Base-by-base conservation (phyloP, 2,113 vertebrate species). In the Cygnus atratus region DNA sequence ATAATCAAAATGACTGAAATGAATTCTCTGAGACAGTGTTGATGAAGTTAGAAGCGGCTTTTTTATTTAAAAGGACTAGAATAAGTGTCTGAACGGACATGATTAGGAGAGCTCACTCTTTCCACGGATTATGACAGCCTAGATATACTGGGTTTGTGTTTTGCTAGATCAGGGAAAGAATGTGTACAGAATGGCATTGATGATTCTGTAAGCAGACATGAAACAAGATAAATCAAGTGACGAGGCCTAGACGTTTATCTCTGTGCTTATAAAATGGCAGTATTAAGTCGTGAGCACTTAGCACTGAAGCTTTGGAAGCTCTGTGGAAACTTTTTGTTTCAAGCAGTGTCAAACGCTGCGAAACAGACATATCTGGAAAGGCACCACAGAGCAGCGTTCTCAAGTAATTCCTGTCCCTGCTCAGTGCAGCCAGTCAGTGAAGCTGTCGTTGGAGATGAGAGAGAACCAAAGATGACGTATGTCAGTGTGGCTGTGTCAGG, bases 351-450 rank as follows among this genome's bases (percentile, higher is more conserved):
- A 43, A 13, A 52, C 0, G 2, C 33, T 7, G 29, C 26, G 22
- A 25, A 43, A 59, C 39, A 61, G 50, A 28, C 4, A 8, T 21
- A 13, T 57, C 46, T 67, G 76, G 61, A 44, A 63, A 46, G 57
- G 57, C 62, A 37, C 48, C 6, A 3, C 9, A 5, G 21, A 39
- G 29, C 3, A n/a, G 28, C 0, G 0, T 39, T 50, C 41, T 48
- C 39, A n/a, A 61, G 12, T 29, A 25, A n/a, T 28, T 43, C 12
- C 54, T 43, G 25, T 14, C 46, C 35, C 57, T 0, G 0, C 43
- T 28, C 13, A 3, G 25, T 3, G 6, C 65, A 58, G 70, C 29
- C 54, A 11, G 21, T 25, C 26, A 1, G 6, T 2, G 31, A 75
- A 50, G 72, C 39, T 59, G 33, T 1, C 29, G 3, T 20, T 35